Evolutionary conservation across 2,888 invertebrate species (phyloP), one percentile per base, ranked within the genome.

Genomic region (Glyphotaelius pellucidus): DNA sequence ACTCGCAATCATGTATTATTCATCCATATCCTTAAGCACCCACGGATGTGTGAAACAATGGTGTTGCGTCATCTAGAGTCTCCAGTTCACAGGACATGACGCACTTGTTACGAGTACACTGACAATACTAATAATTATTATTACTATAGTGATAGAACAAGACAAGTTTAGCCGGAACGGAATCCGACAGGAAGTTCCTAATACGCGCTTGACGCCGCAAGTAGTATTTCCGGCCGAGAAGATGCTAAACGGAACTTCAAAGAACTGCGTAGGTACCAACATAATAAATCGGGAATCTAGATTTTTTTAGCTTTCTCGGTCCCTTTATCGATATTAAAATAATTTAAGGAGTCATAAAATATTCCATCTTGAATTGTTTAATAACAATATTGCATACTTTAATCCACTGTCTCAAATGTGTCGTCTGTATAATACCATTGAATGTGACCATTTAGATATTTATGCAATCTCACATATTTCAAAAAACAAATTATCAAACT

Each of bases 161-260:
- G n/a, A 67, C 67, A 67, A 67, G 67, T 89, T 32, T 32, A 80
- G 88, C 31, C 88, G 32, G 79, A 89, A 89, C 79, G 88, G 88
- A 89, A 89, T 80, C 47, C 81, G 42, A 30, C 80, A 80, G 90
- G 90, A 90, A 90, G 90, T 47, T 81, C 90, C 90, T 90, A 90
- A 90, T 90, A 81, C 81, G 80, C 38, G 90, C 32, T 47, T 32
- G 81, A 90, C 47, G 30, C 81, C 80, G 47, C 81, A 90, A 90
- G 25, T 52, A 81, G 81, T 81, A 32, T 90, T 42, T 90, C 90
- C 90, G 80, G 81, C 47, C 32, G 31, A 42, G 81, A 81, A 81
- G n/a, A 90, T 12, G 15, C 81, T 35, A 90, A 90, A 47, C 47
- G 81, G 38, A 38, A 79, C 88, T 89, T 42, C 80, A 81, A 90